These are phyloP conservation scores for Dolomedes plantarius DNA, from an alignment of 2,888 invertebrate genomes.

Conservation along the genomic window DNA sequence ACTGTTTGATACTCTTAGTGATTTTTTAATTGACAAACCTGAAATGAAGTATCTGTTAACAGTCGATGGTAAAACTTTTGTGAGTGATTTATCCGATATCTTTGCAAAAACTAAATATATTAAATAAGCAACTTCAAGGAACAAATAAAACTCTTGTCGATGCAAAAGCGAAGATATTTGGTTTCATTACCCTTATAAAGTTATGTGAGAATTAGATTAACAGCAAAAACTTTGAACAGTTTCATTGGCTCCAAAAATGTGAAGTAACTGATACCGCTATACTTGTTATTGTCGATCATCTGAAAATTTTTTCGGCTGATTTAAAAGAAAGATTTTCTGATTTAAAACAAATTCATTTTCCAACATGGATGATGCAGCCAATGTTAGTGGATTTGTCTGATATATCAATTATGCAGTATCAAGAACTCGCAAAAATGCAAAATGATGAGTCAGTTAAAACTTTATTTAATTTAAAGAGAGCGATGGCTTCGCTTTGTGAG, in stretches of 20 bases:
- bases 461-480: constrained; percentile 12
- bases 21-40: neutral
- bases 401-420: constrained; percentile 48
- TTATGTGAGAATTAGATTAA: neutral
- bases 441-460: constrained; percentile 5
- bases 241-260: constrained; percentile 21
- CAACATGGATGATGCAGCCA: constrained; percentile 38
- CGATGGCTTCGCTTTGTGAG: constrained; percentile 39
- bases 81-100: constrained; percentile 22
- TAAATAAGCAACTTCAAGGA: no score
- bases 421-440: constrained; percentile 20
- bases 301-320: constrained; percentile 28
- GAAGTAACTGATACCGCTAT: constrained; percentile 20
- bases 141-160: constrained; percentile 27
- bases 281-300: constrained; percentile 42
- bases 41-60: no score
- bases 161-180: constrained; percentile 39
- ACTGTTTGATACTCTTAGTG: constrained; percentile 60
- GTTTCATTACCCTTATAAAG: constrained; percentile 19
- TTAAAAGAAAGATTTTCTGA: constrained; percentile 36
- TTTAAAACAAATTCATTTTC: constrained; percentile 51
- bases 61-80: no score
- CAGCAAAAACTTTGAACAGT: neutral
- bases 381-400: constrained; percentile 42
- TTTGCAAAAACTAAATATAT: no score